Conservation (phyloP, 2,113 vertebrate species). For the Carassius auratus region DNA sequence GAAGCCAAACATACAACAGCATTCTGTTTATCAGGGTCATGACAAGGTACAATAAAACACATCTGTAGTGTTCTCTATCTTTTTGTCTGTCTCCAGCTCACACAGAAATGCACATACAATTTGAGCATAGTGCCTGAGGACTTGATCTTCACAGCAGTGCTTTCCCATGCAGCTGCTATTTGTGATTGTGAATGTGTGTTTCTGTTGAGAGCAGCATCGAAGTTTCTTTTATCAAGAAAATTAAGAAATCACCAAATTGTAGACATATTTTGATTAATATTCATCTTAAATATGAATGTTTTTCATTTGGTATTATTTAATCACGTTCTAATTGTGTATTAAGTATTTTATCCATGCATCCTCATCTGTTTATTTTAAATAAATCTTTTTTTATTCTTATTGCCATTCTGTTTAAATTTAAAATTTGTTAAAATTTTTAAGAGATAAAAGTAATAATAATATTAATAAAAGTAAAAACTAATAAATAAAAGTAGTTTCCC, state of each 20-base stretch:
- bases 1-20: neutral
- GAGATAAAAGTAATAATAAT: neutral
- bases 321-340: no score
- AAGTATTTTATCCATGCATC: neutral
- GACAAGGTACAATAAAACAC: neutral
- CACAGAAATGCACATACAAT: neutral
- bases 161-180: neutral
- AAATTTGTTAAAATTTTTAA: neutral
- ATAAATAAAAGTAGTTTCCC: no score
- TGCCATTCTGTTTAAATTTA: neutral
- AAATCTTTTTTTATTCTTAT: no score
- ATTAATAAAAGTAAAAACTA: no score
- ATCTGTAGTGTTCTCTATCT: neutral
- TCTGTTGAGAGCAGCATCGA: neutral
- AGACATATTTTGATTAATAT: no score
- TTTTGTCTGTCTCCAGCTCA: neutral
- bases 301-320: no score
- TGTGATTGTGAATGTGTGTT: neutral
- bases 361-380: neutral
- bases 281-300: no score
- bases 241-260: no score
- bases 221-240: neutral
- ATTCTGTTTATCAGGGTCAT: conserved; percentile 6
- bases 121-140: neutral
- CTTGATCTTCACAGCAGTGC: neutral